Base-by-base conservation (phyloP, 1,140 invertebrate genomes). In the Anadara kagoshimensis region DNA sequence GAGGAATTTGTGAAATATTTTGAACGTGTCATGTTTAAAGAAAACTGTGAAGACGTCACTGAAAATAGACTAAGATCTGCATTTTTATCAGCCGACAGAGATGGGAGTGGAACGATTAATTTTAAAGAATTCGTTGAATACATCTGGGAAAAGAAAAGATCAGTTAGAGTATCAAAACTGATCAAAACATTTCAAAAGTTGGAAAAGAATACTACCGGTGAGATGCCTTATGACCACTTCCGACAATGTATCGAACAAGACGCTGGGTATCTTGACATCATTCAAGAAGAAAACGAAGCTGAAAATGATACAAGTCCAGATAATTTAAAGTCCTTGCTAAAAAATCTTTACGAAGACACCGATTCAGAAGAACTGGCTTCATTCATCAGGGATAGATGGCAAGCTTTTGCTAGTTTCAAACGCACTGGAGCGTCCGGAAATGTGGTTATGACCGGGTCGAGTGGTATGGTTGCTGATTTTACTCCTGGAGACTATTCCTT, bases 41-140 rank as follows among this genome's bases (percentile, higher is more conserved):
- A 78, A 56, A 44, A 22, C 1, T n/a, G n/a, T 8, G 18, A 54
- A 49, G 66, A 20, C 3, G 66, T 49, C 47, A 59, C 51, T 14
- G 56, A 51, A 10, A 56, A 59, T 44, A 61, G 20, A 18, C n/a
- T 71, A 22, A 5, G 58, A 14, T 54, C 45, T 14, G 76, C 76
- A 18, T 78, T 78, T 53, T 14, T 75, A 14, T n/a, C 58, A 20
- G 76, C 76, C n/a, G 76, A 78, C 51, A 3, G 57, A 43, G 41
- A 78, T 45, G 63, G 72, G 0, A 63, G 45, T n/a, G 76, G 76
- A 16, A 58, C 29, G 18, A 1, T 78, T 11, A 75, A 68, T 53
- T 78, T 78, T 63, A 54, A 57, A 29, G 72, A 78, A 56, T 78
- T 75, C 62, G 45, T 72, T 24, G 72, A 73, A 63, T 78, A 49